Conservation (phyloP, 2,797 vertebrate species). For the Gobio occitaniae region DNA sequence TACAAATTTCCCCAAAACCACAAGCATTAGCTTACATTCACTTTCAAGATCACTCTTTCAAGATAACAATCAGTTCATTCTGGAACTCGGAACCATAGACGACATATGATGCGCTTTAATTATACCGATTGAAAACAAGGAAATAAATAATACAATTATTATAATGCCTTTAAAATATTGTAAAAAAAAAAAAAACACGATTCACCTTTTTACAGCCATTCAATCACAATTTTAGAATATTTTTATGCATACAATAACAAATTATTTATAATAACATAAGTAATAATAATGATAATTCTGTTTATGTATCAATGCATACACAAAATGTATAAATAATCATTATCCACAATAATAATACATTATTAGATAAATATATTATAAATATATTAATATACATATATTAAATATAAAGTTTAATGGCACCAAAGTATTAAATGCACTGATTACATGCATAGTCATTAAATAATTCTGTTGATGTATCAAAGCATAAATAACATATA, state of each 20-base stretch:
- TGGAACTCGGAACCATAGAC: neutral
- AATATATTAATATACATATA: no score
- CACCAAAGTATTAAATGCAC: no score
- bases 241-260: neutral
- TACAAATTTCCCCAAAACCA: slow-evolving; percentile 1
- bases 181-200: no score
- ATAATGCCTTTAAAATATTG: neutral
- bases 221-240: neutral
- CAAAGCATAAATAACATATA: neutral
- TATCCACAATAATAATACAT: neutral
- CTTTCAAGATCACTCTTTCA: neutral
- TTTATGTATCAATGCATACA: neutral
- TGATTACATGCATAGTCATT: no score
- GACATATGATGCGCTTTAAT: neutral
- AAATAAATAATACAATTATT: neutral
- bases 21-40: slow-evolving; percentile 4
- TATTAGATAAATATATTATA: no score
- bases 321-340: neutral
- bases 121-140: no score
- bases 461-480: neutral
- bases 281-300: neutral
- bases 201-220: neutral
- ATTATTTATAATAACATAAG: neutral
- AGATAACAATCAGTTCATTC: neutral
- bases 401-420: neutral